Evolutionary conservation across 2,113 vertebrate species (phyloP).

Genomic region (Zootoca vivipara): DNA sequence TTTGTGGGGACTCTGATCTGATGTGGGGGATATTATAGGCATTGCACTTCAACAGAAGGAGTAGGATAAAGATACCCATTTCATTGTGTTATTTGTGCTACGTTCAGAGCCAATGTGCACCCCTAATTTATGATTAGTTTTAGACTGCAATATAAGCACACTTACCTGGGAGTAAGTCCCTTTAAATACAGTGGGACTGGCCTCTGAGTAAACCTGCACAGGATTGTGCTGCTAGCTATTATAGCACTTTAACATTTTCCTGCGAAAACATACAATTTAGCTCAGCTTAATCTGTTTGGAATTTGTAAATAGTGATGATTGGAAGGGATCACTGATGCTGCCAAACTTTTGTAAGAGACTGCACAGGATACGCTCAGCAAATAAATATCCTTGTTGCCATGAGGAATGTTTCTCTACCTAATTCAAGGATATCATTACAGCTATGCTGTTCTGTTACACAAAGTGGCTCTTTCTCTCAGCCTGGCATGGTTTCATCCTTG

Average conservation of each 20-base stretch:
- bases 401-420: background rate
- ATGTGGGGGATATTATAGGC: too few relatives aligned
- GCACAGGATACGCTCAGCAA: background rate
- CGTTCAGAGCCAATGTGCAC: too few relatives aligned
- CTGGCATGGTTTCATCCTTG: constrained; percentile 19
- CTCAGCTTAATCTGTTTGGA: background rate
- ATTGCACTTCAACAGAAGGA: too few relatives aligned
- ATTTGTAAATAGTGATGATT: background rate
- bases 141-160: background rate
- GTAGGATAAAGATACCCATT: too few relatives aligned
- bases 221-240: background rate
- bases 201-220: background rate
- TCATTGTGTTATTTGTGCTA: too few relatives aligned
- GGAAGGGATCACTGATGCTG: background rate
- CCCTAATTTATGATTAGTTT: background rate
- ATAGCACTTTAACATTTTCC: background rate
- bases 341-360: constrained; percentile 2
- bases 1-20: too few relatives aligned
- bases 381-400: background rate
- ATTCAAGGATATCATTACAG: constrained; percentile 12
- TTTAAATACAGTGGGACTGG: background rate
- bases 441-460: background rate
- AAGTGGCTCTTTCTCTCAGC: background rate
- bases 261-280: background rate
- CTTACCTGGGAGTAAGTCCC: background rate